Conservation (phyloP, 2,797 vertebrate species). For the Champsocephalus esox region DNA sequence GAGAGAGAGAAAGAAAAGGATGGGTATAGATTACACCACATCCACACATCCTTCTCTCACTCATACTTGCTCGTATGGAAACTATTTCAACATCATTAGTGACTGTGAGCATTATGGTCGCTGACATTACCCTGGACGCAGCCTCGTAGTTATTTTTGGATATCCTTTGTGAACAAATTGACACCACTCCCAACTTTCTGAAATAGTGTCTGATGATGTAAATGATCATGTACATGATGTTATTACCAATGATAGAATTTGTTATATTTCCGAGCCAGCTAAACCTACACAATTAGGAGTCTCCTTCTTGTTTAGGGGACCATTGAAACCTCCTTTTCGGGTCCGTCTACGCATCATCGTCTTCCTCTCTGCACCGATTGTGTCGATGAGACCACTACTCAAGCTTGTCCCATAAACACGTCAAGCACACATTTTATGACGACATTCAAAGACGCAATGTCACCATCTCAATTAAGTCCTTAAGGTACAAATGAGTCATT, state of each 20-base stretch:
- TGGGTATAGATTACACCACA: slow-evolving; percentile 18
- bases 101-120: slow-evolving; percentile 51
- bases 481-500: slow-evolving; percentile 75
- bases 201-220: slow-evolving; percentile 39
- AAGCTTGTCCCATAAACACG: slow-evolving; percentile 48
- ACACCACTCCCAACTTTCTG: slow-evolving; percentile 45
- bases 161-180: slow-evolving; percentile 48
- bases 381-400: slow-evolving; percentile 44
- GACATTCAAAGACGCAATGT: slow-evolving; percentile 80
- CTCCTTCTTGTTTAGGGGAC: slow-evolving; percentile 48
- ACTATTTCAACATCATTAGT: slow-evolving; percentile 70
- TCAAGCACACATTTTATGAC: slow-evolving; percentile 74
- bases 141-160: slow-evolving; percentile 61
- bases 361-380: slow-evolving; percentile 30
- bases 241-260: slow-evolving; percentile 1
- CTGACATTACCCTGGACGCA: slow-evolving; percentile 63
- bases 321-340: slow-evolving; percentile 28
- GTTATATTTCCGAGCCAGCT: slow-evolving; percentile 22
- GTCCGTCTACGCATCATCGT: slow-evolving; percentile 26
- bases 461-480: slow-evolving; percentile 80
- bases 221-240: slow-evolving; percentile 25
- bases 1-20: slow-evolving; percentile 13
- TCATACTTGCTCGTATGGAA: slow-evolving; percentile 57
- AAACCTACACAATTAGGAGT: slow-evolving; percentile 32
- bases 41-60: slow-evolving; percentile 41